These are phyloP conservation scores for Hesperia comma DNA, from an alignment of 2,888 invertebrate species.

Conservation along the genomic window DNA sequence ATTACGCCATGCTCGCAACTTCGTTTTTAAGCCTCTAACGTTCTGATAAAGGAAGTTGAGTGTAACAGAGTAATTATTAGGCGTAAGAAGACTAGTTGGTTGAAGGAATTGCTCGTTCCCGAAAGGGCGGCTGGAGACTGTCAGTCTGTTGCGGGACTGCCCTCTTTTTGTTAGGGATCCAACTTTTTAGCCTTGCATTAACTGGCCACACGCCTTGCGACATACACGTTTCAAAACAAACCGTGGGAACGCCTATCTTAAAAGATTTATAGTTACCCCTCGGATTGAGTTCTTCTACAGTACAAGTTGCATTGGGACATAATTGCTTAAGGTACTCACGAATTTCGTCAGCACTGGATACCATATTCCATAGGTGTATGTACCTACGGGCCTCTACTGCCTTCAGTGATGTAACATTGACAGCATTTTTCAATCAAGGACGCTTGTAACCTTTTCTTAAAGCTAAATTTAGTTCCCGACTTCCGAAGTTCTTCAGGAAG, in stretches of 20 bases:
- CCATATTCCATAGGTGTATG: constrained; percentile 3
- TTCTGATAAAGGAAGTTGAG: too few relatives aligned
- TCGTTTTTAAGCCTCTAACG: constrained; percentile 39
- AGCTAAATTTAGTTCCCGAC: too few relatives aligned
- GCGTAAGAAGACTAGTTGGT: too few relatives aligned
- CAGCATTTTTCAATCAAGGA: too few relatives aligned
- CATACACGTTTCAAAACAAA: background rate
- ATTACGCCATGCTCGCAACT: constrained; percentile 29
- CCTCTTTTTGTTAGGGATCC: background rate
- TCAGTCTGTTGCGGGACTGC: too few relatives aligned
- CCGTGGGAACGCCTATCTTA: background rate
- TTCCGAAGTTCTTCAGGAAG: too few relatives aligned
- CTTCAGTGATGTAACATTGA: background rate
- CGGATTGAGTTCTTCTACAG: background rate
- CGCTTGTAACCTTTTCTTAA: too few relatives aligned
- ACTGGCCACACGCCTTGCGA: background rate
- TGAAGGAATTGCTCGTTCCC: too few relatives aligned
- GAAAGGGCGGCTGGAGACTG: too few relatives aligned
- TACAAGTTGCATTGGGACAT: background rate
- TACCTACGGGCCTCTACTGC: background rate
- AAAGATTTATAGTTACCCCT: too few relatives aligned
- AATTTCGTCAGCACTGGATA: background rate
- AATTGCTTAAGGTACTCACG: background rate
- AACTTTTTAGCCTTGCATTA: background rate
- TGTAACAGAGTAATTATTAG: too few relatives aligned